Base-by-base conservation (phyloP, 1,140 invertebrate genomes). In the Lepidurus apus region DNA sequence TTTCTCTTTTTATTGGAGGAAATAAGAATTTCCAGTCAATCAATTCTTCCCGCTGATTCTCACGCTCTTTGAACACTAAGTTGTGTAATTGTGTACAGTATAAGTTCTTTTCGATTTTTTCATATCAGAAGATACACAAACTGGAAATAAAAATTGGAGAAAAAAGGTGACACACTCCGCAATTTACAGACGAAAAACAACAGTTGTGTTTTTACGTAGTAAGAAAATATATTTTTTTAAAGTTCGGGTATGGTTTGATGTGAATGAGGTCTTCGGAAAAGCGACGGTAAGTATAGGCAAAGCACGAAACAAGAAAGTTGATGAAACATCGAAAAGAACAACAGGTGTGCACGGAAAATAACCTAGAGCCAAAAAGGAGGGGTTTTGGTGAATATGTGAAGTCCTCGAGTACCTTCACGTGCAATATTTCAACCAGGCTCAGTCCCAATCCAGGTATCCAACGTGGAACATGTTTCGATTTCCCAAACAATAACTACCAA, bases 1-100 rank as follows among this genome's bases (percentile, higher is more conserved):
- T 65, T 65, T 65, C 53, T 65, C 53, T 65, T 65, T 65, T 65
- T 65, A 65, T 65, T 65, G 53, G 10, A 65, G 53, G 9, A 9
- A 34, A 34, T 65, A 21, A n/a, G 53, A 65, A 65, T n/a, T 65
- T 65, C 17, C 17, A 65, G 53, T 65, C 53, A 65, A 65, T 65
- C 53, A 65, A 65, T 21, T 21, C 17, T 7, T 65, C 53, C 21
- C 53, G 13, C 53, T 9, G 7, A 21, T 21, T 65, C 53, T 65
- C 53, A 65, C 13, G 53, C 53, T 65, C 53, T 65, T 65, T 65
- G 53, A 65, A n/a, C 53, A 65, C 6, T 21, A 65, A 34, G 6
- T 65, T 65, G 7, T 65, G 7, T 65, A 65, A 65, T 21, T 65
- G 13, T 34, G 34, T 34, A 34, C 34, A 34, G 4, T 34, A 34